phyloP scores from a whole-genome alignment of 2,888 invertebrate species.

The Sarcophaga rosellei region DNA sequence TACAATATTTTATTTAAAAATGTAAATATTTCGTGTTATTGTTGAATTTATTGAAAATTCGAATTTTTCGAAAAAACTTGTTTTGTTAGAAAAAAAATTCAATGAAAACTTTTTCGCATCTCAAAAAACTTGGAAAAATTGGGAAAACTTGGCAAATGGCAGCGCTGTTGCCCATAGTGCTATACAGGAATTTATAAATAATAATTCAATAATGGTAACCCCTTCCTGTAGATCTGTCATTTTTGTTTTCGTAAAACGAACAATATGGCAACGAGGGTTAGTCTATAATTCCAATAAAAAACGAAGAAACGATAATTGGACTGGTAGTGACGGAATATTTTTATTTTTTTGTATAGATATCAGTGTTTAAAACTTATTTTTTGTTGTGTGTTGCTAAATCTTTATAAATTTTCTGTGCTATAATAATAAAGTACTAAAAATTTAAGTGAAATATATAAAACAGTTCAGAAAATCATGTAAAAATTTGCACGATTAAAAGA shows the following conservation, averaged over 20 bases:
- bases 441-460: conserved; percentile 1
- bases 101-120: no score
- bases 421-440: background rate
- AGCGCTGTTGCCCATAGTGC: no score
- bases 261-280: conserved; percentile 9
- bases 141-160: no score
- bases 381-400: no score
- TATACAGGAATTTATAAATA: background rate
- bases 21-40: no score
- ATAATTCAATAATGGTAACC: background rate
- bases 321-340: conserved; percentile 51
- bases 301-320: conserved; percentile 35
- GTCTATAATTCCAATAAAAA: conserved; percentile 10
- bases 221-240: background rate
- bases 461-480: conserved; percentile 17
- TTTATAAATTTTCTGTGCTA: background rate
- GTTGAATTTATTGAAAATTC: no score
- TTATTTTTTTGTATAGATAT: conserved; percentile 66
- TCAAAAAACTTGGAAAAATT: no score
- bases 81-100: no score
- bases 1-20: no score
- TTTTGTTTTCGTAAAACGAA: background rate
- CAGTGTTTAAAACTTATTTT: conserved; percentile 68
- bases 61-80: no score
- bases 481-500: conserved; percentile 11